Evolutionary conservation across 2,797 vertebrate genomes (phyloP), one percentile per base, ranked within the genome.

Genomic region (Graptemys geographica): DNA sequence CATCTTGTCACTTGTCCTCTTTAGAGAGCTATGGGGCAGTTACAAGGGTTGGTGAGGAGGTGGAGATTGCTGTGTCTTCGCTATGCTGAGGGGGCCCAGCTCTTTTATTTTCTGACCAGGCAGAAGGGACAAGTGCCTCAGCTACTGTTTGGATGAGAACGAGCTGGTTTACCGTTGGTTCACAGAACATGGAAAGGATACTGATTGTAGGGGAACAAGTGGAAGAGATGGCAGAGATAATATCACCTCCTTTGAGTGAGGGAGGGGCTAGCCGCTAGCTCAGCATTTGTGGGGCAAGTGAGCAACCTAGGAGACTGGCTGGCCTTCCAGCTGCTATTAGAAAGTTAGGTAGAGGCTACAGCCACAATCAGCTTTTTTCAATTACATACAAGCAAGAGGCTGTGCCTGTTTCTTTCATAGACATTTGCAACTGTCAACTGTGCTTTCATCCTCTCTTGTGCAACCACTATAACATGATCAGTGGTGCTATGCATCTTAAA

Each of bases 211-310:
- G 37, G 72, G 9, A 25, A 25, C 3, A 25, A 25, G 18, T 37
- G 10, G 33, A 94, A 56, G 59, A 6, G 56, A 18, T 52, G 51
- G 33, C 0, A 0, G 18, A 57, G 27, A 0, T 27, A 31, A 44
- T 3, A 69, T 65, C 59, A 8, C 31, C 59, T 65, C 59, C 15
- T n/a, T 18, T 18, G 16, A 9, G 7, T 18, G 33, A n/a, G 15
- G 33, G 33, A 65, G 33, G 16, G 31, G 16, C 16, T 65, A 65
- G 7, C 44, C 44, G 9, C 18, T 69, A 69, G 65, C 19, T 5
- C n/a, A 69, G 18, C 31, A 69, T 21, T 37, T 37, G 31, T 65
- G n/a, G 6, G n/a, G 9, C n/a, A 69, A 21, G 65, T 37, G n/a
- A 69, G 18, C n/a, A 69, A 69, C n/a, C n/a, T n/a, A 21, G n/a